Evolutionary conservation across 2,888 invertebrate genomes (phyloP).

Genomic region (Trichogramma evanescens): DNA sequence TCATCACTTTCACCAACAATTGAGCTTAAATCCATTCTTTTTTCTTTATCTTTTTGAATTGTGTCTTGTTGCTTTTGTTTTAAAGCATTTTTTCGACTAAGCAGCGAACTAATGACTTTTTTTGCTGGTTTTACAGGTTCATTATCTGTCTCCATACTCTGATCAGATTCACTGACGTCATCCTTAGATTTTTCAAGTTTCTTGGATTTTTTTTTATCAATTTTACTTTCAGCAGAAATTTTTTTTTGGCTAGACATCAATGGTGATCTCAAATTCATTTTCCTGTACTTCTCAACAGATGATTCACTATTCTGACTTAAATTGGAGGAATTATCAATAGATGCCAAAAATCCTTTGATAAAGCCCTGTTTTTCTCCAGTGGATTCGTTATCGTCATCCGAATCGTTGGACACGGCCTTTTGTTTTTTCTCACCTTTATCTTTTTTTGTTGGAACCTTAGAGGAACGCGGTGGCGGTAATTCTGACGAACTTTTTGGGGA

Average conservation of each 20-base stretch:
- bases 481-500: not conserved
- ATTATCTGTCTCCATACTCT: not conserved
- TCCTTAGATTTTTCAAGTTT: not conserved
- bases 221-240: constrained; percentile 1
- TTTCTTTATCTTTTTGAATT: not conserved
- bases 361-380: not conserved
- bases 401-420: not conserved
- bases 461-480: not conserved
- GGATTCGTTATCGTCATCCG: too few species aligned
- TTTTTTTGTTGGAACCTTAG: not conserved
- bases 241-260: not conserved
- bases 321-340: constrained; percentile 17
- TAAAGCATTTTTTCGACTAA: too few species aligned
- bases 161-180: too few species aligned
- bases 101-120: not conserved
- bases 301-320: constrained; percentile 13
- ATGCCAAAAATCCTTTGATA: constrained; percentile 5
- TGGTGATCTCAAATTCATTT: constrained; percentile 14
- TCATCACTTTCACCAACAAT: not conserved
- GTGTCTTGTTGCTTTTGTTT: not conserved
- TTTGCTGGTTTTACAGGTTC: not conserved
- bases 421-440: not conserved
- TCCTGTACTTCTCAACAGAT: constrained; percentile 11
- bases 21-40: not conserved
- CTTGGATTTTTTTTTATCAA: not conserved